These are phyloP conservation scores for Chionis minor DNA, from an alignment of 2,113 vertebrate species.

Conservation along the genomic window DNA sequence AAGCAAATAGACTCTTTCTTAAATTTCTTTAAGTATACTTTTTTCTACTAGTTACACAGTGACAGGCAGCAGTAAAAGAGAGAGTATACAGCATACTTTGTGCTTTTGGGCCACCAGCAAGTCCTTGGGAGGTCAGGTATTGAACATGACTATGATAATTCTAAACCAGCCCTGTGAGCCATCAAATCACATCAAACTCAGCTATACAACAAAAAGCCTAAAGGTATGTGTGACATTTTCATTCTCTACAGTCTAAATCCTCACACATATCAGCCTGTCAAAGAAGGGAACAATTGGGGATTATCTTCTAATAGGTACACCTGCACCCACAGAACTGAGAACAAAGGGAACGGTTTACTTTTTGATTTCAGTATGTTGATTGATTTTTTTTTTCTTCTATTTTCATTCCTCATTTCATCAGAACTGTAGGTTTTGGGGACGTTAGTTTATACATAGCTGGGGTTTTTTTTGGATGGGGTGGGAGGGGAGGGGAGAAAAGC, in stretches of 20 bases:
- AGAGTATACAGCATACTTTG: neutral
- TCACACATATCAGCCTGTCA: constrained; percentile 33
- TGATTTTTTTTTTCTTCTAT: neutral
- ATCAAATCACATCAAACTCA: constrained; percentile 65
- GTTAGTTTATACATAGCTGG: neutral
- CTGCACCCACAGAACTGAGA: neutral
- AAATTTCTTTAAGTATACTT: neutral
- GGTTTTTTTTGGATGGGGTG: rapidly evolving
- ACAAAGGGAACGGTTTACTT: neutral
- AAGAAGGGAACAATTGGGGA: constrained; percentile 26
- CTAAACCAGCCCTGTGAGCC: constrained; percentile 26
- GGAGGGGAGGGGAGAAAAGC: neutral
- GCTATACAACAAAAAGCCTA: constrained; percentile 38
- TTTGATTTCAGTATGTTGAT: neutral
- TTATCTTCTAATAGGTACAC: neutral
- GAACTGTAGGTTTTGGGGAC: neutral
- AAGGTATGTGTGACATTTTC: constrained; percentile 51
- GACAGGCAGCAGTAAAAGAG: neutral
- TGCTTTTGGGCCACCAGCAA: constrained; percentile 36
- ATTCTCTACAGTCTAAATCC: constrained; percentile 47
- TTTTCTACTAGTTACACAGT: neutral
- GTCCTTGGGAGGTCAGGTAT: constrained; percentile 51
- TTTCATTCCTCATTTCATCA: neutral
- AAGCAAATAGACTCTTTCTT: neutral
- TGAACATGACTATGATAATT: constrained; percentile 47